Base-by-base conservation (phyloP, 1,140 invertebrate genomes). In the Mactra quadrangularis region DNA sequence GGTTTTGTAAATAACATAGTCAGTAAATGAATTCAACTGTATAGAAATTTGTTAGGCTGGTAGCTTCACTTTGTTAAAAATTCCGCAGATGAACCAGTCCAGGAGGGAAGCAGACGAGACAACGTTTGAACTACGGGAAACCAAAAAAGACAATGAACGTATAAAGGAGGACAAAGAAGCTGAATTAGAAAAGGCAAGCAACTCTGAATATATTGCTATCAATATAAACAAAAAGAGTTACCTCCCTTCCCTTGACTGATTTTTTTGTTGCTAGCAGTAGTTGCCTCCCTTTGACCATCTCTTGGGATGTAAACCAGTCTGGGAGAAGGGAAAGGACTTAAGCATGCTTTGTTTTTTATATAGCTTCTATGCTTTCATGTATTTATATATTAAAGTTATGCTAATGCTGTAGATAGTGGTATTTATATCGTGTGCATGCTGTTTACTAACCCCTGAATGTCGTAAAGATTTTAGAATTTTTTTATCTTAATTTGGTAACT, bases 111-210 rank as follows among this genome's bases (percentile, higher is more conserved):
- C 87, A 17, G 91, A 91, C 75, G 90, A 92, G 11, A 89, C 90
- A 1, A 83, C 85, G 52, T 78, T 82, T 19, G 57, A 84, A 35
- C 72, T 91, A 41, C 89, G 90, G 41, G 90, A 89, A 71, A 82
- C 86, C 47, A 74, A 87, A 68, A 85, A 82, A 81, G 88, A 91
- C 76, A 87, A 82, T 22, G 81, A 82, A 11, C 82, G 85, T 27
- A 52, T 90, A 0, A 87, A 88, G 57, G 83, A 86, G 72, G 91
- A 90, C 19, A 87, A 89, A 35, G 88, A 92, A 64, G 45, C 78
- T 57, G 91, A 92, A 82, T 86, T 93, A 66, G 91, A 93, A 75
- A 91, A 89, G 90, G 91, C 91, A 84, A 86, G 88, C 62, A 27
- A 78, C 62, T 78, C 75, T 78, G 59, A 76, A 35, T 76, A 41